Evolutionary conservation across 2,888 invertebrate genomes (phyloP).

Genomic region (Linnaemya tessellans): DNA sequence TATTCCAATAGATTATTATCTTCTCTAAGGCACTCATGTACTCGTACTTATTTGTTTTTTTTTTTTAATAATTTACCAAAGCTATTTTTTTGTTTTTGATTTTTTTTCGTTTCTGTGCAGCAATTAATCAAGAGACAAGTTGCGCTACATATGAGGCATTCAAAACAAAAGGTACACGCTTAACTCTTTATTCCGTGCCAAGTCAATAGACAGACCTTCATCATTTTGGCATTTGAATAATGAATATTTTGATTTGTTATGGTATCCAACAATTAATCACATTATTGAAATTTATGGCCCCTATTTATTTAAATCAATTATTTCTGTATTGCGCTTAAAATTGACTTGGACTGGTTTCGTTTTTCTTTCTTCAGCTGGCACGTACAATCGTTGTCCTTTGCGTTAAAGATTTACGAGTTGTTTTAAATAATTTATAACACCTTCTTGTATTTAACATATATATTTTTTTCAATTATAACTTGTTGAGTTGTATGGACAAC

Average conservation of each 20-base stretch:
- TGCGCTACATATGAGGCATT: conserved; percentile 7
- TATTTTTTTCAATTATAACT: conserved; percentile 60
- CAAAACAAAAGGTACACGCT: background rate
- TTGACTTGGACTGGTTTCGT: background rate
- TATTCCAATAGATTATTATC: conserved; percentile 19
- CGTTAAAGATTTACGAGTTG: conserved; percentile 42
- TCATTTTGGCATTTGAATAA: conserved; percentile 40
- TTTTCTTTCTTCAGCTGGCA: background rate
- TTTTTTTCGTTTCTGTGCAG: background rate
- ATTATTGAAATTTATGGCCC: conserved; percentile 58
- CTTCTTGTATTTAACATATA: conserved; percentile 43
- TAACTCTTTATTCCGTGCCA: background rate
- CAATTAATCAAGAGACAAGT: conserved; percentile 45
- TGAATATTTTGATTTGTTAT: conserved; percentile 50
- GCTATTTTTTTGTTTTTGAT: background rate
- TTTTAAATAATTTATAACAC: conserved; percentile 64
- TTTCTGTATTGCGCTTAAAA: background rate
- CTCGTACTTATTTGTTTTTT: conserved; percentile 10
- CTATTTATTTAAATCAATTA: conserved; percentile 31
- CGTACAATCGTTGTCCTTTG: conserved; percentile 24
- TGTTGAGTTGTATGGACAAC: conserved; percentile 26
- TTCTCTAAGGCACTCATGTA: conserved; percentile 13
- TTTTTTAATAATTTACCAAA: conserved; percentile 1
- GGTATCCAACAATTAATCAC: conserved; percentile 61
- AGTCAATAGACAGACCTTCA: conserved; percentile 25